phyloP scores from a whole-genome alignment of 1,140 invertebrate genomes.

The Drosophila jambulina region DNA sequence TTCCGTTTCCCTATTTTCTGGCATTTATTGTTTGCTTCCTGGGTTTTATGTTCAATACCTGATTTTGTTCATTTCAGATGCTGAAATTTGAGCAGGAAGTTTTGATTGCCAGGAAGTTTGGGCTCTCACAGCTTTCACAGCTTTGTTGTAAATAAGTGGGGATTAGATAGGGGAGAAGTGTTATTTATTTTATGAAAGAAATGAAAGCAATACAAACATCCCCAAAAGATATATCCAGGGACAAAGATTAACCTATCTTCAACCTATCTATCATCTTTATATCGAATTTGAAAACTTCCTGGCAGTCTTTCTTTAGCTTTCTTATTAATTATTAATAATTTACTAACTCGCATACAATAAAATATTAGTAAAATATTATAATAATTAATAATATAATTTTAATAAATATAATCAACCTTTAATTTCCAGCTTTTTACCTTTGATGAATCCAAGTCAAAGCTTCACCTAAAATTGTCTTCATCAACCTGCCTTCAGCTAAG shows the following conservation, averaged over 20 bases:
- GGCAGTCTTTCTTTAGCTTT: background rate
- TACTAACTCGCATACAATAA: background rate
- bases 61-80: conserved; percentile 7
- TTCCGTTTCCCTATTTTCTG: conserved; percentile 27
- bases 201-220: background rate
- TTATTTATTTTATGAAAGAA: conserved; percentile 4
- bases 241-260: too few species aligned
- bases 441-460: background rate
- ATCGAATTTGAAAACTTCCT: background rate
- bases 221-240: too few species aligned
- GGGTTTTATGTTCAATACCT: conserved; percentile 11
- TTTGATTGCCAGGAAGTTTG: background rate
- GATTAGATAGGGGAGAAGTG: background rate
- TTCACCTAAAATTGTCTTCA: background rate
- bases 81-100: conserved; percentile 22
- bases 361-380: too few species aligned
- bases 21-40: conserved; percentile 19
- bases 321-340: background rate
- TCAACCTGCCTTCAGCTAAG: background rate
- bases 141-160: conserved; percentile 3
- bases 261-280: too few species aligned
- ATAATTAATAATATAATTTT: background rate
- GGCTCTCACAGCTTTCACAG: background rate
- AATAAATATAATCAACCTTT: background rate
- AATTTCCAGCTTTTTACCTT: background rate